Evolutionary conservation across 2,113 vertebrate species (phyloP).

Genomic region (Neopipo cinnamomea): DNA sequence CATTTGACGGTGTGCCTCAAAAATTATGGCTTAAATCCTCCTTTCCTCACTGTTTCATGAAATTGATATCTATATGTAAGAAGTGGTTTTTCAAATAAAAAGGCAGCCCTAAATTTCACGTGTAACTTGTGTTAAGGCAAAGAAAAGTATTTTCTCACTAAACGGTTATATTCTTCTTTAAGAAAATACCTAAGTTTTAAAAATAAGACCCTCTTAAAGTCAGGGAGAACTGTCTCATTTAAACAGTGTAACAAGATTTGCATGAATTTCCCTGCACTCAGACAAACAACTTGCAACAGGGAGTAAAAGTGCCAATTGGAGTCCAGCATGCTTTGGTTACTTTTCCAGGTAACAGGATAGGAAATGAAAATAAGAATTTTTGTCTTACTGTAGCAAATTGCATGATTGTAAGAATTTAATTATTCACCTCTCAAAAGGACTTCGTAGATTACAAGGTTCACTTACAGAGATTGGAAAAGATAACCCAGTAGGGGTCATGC

Average conservation of each 20-base stretch:
- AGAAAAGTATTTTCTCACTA: not conserved
- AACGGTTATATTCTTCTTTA: not conserved
- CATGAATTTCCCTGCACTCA: not conserved
- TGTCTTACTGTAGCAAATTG: not conserved
- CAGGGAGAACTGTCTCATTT: not conserved
- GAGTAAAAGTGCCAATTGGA: not conserved
- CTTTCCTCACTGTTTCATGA: not conserved
- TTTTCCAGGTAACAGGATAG: not conserved
- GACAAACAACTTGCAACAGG: not conserved
- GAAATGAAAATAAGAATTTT: not conserved
- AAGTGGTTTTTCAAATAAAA: not conserved
- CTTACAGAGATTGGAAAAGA: not conserved
- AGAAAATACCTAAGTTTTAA: not conserved
- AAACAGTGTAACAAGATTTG: not conserved
- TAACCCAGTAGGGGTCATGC: conserved; percentile 42
- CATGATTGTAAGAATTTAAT: fast-evolving
- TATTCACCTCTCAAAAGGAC: not conserved
- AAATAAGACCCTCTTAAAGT: not conserved
- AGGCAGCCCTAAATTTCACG: not conserved
- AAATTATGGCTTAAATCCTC: not conserved
- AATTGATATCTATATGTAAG: not conserved
- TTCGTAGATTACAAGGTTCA: not conserved
- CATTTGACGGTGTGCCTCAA: not conserved
- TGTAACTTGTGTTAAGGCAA: not conserved
- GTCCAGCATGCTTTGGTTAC: not conserved